phyloP scores from a whole-genome alignment of 2,797 vertebrate species.

The Cyprinodon diabolis region DNA sequence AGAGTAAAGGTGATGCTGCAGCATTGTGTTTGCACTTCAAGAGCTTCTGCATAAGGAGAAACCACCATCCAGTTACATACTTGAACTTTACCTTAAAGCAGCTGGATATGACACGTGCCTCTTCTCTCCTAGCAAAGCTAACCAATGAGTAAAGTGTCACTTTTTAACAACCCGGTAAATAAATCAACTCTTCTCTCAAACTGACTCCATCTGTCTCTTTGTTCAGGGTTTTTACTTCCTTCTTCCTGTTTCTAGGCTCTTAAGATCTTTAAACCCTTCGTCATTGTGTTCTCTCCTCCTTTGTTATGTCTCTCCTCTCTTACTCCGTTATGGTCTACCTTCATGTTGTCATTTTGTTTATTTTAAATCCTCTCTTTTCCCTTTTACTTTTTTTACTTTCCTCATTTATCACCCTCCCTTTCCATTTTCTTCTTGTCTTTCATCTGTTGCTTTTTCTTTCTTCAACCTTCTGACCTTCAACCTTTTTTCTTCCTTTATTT shows the following conservation, averaged over 20 bases:
- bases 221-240: not conserved
- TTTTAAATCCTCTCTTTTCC: not conserved
- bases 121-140: slow-evolving; percentile 49
- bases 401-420: too few relatives aligned
- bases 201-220: not conserved
- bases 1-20: slow-evolving; percentile 37
- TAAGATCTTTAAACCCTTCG: not conserved
- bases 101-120: slow-evolving; percentile 69
- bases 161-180: slow-evolving; percentile 63
- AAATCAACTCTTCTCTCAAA: slow-evolving; percentile 62
- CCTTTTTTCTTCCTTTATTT: not conserved
- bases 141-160: slow-evolving; percentile 48
- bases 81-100: slow-evolving; percentile 73
- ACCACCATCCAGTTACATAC: slow-evolving; percentile 62
- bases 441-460: too few relatives aligned
- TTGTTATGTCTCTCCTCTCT: not conserved
- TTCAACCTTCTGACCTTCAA: too few relatives aligned
- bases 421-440: not conserved
- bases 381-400: not conserved
- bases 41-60: slow-evolving; percentile 43
- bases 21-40: slow-evolving; percentile 38
- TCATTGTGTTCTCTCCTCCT: not conserved
- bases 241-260: not conserved
- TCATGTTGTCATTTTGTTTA: not conserved
- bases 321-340: not conserved